phyloP scores from a whole-genome alignment of 2,797 vertebrate genomes.

The Propithecus perrieri region DNA sequence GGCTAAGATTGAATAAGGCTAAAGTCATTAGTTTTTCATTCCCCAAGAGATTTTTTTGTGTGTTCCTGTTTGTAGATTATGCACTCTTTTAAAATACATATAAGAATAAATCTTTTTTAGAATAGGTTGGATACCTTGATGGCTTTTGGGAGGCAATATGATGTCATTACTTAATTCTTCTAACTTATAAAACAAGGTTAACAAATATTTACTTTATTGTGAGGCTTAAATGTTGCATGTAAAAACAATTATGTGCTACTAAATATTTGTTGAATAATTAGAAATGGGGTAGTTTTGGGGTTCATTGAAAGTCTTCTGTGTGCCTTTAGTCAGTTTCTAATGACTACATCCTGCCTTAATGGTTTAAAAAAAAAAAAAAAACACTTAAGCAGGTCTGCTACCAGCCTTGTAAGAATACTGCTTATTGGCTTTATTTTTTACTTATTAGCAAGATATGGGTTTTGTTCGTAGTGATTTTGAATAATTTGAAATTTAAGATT shows the following conservation, averaged over 20 bases:
- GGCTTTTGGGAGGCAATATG: not conserved
- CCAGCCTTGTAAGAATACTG: not conserved
- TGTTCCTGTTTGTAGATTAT: not conserved
- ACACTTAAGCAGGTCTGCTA: not conserved
- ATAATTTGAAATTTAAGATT: constrained; percentile 27
- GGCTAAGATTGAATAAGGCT: not conserved
- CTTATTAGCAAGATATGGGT: not conserved
- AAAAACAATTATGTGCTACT: not conserved
- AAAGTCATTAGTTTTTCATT: constrained; percentile 9
- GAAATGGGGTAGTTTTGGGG: not conserved
- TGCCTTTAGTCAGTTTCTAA: not conserved
- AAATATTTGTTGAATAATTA: not conserved
- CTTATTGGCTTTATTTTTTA: not conserved
- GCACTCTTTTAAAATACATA: constrained; percentile 4
- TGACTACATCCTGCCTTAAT: not conserved
- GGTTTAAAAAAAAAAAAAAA: not conserved
- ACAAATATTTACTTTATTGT: not conserved
- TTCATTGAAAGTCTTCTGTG: not conserved
- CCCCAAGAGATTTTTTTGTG: not conserved
- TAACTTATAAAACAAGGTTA: not conserved
- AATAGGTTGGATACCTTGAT: not conserved
- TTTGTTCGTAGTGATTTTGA: not conserved
- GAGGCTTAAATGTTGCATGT: not conserved
- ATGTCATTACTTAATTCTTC: not conserved
- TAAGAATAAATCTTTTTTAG: not conserved